Evolutionary conservation across 1,140 invertebrate genomes (phyloP), one percentile per base, ranked within the genome.

Genomic region (Diploscapter pachys): DNA sequence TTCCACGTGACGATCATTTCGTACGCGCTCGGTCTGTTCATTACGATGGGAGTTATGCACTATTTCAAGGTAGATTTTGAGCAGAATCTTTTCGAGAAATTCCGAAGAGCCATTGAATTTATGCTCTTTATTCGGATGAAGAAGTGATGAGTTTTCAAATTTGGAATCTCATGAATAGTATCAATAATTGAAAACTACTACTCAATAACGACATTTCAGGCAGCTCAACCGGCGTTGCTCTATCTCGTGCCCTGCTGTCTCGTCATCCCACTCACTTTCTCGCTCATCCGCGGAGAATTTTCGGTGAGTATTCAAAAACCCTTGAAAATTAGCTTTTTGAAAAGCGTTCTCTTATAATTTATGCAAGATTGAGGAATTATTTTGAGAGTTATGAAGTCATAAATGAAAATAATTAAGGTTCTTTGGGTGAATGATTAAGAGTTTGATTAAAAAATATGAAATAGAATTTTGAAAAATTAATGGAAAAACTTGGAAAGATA

Each of bases 41-140:
- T 92, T 3, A 99, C 97, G 0, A 97, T 99, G 85, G 89, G 95
- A 75, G 93, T 99, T 62, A 98, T 99, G 95, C 95, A 98, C 87
- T 89, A 95, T 66, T 99, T 96, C 87, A 95, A 96, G 86, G 79
- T 81, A 57, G 50, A 11, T 71, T 59, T 48, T 50, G 50, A 52
- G 9, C 9, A 31, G n/a, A 53, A 13, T 76, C 71, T 8, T 63
- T 13, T 78, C 5, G n/a, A 48, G 48, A 73, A 61, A 31, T 72
- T 70, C 57, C 31, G 51, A 49, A 31, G 3, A 31, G 6, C 49
- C 6, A 48, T 61, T 50, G 5, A 5, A n/a, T 4, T 59, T 3
- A 3, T 9, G 4, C 9, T 49, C 9, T 31, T 31, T 31, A 31
- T 31, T 31, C 31, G 31, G 31, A 31, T 31, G 31, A 31, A 31